Base-by-base conservation (phyloP, 2,888 invertebrate species). In the Ormyrus thymus region DNA sequence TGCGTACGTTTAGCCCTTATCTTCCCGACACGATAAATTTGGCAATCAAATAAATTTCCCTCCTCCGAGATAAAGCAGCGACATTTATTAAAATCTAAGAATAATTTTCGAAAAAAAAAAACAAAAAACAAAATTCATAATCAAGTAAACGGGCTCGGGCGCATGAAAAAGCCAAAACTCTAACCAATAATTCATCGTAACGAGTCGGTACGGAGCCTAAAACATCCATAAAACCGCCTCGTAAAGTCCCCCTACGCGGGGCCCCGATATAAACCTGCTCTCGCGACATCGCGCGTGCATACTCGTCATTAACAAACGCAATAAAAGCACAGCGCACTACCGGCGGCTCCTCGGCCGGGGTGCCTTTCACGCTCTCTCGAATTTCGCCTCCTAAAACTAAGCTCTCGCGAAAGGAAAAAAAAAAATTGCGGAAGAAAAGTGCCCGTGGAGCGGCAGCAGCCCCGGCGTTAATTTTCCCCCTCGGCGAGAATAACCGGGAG, bases 281-380 rank as follows among this genome's bases (percentile, higher is more conserved):
- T n/a, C 15, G 9, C 55, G 50, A 70, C 50, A 70, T 76, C 29
- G 29, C n/a, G 13, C 7, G n/a, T 56, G 46, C 55, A 64, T 7
- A 13, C 15, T 10, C 55, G 50, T 76, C 50, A 70, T 76, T 76
- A 72, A 58, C 50, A 13, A 76, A 56, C 56, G 55, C 56, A 62
- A 69, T 69, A 50, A 69, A 76, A 61, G 46, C 61, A 46, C 11
- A 8, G 13, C 29, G 11, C 8, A 7, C 7, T 6, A 5, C 15
- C 29, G 29, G 4, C 29, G 29, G 29, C 10, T 15, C 15, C 11
- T 15, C 13, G 13, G 29, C 29, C 29, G 29, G 29, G 29, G 29
- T 3, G 43, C 11, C n/a, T 55, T 59, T 68, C 58, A n/a, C 59
- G 29, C 13, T 11, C 68, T 61, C 61, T 61, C 55, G 48, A 69